A percentile compares a stretch with the other conserved stretches of the same genome.
phyloP scores from a whole-genome alignment of 2,888 invertebrate species.

The Helicoverpa assulta region DNA sequence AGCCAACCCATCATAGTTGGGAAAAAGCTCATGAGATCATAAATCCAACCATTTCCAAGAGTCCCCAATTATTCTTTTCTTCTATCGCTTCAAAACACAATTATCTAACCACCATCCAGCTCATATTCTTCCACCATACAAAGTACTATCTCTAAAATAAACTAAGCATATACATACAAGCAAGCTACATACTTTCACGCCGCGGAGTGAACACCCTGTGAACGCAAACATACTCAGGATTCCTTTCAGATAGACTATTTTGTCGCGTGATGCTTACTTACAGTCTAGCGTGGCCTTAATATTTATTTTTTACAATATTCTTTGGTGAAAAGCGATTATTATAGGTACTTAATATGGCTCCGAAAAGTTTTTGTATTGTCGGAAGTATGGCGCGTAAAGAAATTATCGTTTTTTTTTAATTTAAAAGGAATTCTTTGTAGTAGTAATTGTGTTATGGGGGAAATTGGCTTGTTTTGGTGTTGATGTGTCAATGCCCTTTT shows the following conservation, averaged over 20 bases:
- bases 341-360: not conserved
- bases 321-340: not conserved
- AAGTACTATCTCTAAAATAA: constrained; percentile 13
- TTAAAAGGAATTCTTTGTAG: not conserved
- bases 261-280: constrained; percentile 18
- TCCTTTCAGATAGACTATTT: constrained; percentile 38
- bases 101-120: not conserved
- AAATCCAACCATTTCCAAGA: not conserved
- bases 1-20: too few relatives aligned
- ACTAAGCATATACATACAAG: constrained; percentile 23
- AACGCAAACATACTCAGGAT: constrained; percentile 37
- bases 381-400: not conserved
- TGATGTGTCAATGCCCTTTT: too few relatives aligned
- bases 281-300: constrained; percentile 1
- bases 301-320: constrained; percentile 13
- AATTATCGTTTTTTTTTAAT: not conserved
- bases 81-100: not conserved
- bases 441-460: not conserved
- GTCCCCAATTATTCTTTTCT: not conserved
- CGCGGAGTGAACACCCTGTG: constrained; percentile 2
- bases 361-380: not conserved
- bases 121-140: not conserved
- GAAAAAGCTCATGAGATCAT: too few relatives aligned
- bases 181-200: constrained; percentile 33
- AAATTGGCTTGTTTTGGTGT: not conserved